Evolutionary conservation across 2,888 invertebrate genomes (phyloP).

Genomic region (Hesperia comma): DNA sequence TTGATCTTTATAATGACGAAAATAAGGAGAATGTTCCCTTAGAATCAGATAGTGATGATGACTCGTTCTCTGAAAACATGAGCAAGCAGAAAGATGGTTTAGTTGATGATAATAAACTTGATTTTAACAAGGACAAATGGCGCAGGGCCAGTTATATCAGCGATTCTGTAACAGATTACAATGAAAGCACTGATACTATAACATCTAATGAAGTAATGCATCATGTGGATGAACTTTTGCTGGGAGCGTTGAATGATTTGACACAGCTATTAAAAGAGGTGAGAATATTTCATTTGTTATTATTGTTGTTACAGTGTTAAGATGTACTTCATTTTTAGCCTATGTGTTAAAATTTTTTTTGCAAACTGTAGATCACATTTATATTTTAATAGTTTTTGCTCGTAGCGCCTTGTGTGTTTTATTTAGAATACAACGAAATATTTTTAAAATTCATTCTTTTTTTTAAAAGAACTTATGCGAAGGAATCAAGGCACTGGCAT

Average conservation of each 20-base stretch:
- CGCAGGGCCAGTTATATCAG: conserved; percentile 59
- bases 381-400: no score
- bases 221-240: conserved; percentile 60
- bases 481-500: no score
- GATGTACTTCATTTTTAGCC: no score
- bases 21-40: conserved; percentile 80
- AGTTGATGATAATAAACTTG: conserved; percentile 38
- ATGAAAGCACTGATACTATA: conserved; percentile 59
- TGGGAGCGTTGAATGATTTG: conserved; percentile 79
- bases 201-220: conserved; percentile 52
- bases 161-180: conserved; percentile 57
- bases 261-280: conserved; percentile 81
- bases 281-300: conserved; percentile 40
- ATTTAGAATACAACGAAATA: no score
- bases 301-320: not conserved
- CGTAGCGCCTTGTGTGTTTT: no score
- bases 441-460: no score
- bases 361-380: no score
- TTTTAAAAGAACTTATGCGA: no score
- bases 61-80: conserved; percentile 66
- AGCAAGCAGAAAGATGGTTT: conserved; percentile 53
- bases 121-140: conserved; percentile 58
- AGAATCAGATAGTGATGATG: conserved; percentile 70
- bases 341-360: no score
- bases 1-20: conserved; percentile 64